Conservation (phyloP, 2,797 vertebrate species). For the Fundulus diaphanus region DNA sequence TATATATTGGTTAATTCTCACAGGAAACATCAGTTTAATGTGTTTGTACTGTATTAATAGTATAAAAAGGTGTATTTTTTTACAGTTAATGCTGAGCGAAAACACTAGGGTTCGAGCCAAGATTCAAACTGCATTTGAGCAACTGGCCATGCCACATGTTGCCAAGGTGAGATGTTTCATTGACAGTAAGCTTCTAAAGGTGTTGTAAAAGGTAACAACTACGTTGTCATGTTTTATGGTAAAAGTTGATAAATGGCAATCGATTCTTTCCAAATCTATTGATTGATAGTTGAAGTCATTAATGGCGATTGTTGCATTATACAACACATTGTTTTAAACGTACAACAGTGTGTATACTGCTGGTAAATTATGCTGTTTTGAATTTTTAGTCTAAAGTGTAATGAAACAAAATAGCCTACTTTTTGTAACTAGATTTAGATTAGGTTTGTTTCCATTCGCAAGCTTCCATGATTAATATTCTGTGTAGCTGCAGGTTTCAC, state of each 20-base stretch:
- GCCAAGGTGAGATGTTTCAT: constrained; percentile 72
- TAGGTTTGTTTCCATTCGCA: neutral
- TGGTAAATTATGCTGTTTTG: neutral
- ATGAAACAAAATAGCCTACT: neutral
- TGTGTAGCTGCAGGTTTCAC: neutral
- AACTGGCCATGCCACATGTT: constrained; percentile 83
- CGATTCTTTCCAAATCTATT: neutral
- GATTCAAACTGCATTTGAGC: constrained; percentile 84
- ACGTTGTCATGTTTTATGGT: neutral
- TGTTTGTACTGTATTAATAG: neutral
- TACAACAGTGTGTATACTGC: neutral
- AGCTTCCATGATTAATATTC: neutral
- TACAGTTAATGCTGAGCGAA: constrained; percentile 88
- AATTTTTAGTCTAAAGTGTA: neutral
- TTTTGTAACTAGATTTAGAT: neutral
- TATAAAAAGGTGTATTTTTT: constrained; percentile 9
- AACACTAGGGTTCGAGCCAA: constrained; percentile 89
- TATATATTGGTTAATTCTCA: neutral
- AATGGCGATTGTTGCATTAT: neutral
- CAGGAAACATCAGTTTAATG: neutral
- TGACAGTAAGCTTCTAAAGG: neutral
- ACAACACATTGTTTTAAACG: neutral
- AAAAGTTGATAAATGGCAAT: neutral
- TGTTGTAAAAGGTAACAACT: neutral
- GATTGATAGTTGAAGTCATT: neutral